These are phyloP conservation scores for Neolamprologus brichardi DNA, from an alignment of 2,113 vertebrate genomes.

Conservation along the genomic window DNA sequence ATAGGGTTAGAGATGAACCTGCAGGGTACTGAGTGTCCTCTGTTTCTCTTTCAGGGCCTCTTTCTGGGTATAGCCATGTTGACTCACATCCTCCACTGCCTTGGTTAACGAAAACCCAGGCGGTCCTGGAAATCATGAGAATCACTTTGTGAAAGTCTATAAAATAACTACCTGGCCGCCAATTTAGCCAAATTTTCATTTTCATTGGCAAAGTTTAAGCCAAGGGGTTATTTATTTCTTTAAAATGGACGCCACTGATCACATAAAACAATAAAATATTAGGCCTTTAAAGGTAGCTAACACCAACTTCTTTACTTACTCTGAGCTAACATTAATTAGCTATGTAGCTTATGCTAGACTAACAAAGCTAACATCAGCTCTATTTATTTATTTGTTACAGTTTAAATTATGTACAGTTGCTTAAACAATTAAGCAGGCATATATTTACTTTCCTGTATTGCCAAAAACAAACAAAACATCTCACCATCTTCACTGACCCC, in stretches of 20 bases:
- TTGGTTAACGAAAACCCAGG: conserved; percentile 16
- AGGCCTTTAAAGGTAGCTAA: not conserved
- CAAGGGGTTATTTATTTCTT: not conserved
- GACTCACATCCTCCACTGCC: conserved; percentile 40
- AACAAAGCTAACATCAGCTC: too few species aligned
- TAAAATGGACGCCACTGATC: not conserved
- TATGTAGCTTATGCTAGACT: not conserved
- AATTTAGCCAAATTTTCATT: not conserved
- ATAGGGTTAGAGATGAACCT: conserved; percentile 34
- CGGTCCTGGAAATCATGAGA: not conserved
- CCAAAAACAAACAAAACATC: not conserved
- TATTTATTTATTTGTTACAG: not conserved
- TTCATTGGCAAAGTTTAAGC: not conserved
- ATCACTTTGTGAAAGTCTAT: not conserved
- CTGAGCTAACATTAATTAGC: not conserved
- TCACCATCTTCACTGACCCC: not conserved
- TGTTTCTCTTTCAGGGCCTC: conserved; percentile 39
- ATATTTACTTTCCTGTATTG: not conserved
- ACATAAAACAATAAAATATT: not conserved
- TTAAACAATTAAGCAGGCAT: not conserved
- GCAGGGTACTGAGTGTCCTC: conserved; percentile 17
- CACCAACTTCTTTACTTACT: not conserved
- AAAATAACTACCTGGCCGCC: not conserved
- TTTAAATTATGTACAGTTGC: not conserved
- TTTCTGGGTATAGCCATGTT: conserved; percentile 9